These are phyloP conservation scores for Acrocephalus kingi DNA, from an alignment of 2,113 vertebrate species.

Conservation along the genomic window DNA sequence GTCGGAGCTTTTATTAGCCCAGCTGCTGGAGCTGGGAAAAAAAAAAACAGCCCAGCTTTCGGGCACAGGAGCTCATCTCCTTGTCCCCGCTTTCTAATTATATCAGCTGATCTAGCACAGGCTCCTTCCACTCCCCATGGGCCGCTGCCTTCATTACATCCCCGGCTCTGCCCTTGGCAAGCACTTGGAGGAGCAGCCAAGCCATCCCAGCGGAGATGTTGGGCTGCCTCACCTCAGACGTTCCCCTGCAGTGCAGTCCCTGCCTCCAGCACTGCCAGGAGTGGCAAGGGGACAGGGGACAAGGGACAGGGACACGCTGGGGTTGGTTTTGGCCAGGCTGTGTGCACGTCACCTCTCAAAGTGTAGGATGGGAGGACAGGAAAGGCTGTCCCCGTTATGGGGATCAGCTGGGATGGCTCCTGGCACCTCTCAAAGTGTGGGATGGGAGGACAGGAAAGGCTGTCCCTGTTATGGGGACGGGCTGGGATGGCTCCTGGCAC, in stretches of 20 bases:
- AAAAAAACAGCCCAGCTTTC: neutral
- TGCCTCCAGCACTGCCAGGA: neutral
- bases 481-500: too few relatives aligned
- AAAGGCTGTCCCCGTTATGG: neutral
- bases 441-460: too few relatives aligned
- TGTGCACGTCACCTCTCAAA: neutral
- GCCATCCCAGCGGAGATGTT: neutral
- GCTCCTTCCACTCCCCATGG: neutral
- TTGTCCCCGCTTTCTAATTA: slow-evolving; percentile 55
- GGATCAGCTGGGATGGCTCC: neutral
- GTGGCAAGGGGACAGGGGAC: neutral
- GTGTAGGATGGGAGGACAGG: neutral
- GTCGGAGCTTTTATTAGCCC: slow-evolving; percentile 31
- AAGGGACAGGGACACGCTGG: rapidly evolving
- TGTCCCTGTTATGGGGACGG: too few relatives aligned
- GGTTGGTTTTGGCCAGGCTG: neutral
- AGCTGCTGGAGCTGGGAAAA: neutral
- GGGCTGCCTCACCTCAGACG: neutral
- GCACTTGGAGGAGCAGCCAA: neutral
- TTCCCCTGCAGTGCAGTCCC: neutral
- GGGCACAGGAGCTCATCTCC: slow-evolving; percentile 30
- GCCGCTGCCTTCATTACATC: neutral
- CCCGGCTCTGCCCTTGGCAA: neutral
- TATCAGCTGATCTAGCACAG: slow-evolving; percentile 40
- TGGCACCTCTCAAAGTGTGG: neutral